Base-by-base conservation (phyloP, 1,140 invertebrate genomes). In the Halyomorpha halys region DNA sequence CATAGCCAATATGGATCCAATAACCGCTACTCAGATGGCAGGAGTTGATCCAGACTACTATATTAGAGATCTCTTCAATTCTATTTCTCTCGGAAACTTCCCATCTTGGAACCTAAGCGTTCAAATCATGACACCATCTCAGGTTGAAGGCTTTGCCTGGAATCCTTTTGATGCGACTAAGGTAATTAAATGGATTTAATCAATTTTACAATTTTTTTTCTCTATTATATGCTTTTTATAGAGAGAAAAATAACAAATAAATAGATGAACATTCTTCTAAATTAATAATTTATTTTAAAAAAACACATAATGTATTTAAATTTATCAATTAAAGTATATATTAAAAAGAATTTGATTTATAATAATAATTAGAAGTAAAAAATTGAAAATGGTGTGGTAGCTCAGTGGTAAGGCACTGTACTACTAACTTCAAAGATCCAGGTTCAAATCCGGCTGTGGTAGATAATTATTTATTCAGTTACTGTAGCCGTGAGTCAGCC, bases 101-200 rank as follows among this genome's bases (percentile, higher is more conserved):
- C 94, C 94, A 13, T 82, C 83, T 5, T 97, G 89, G 86, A 85
- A 82, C 1, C 73, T 90, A 23, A 84, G 78, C 65, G 84, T 91
- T 65, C 87, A 90, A 74, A 80, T 88, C 14, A 89, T 89, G 87
- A 86, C 85, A n/a, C 79, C 78, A 67, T 78, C 79, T 9, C 77
- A 90, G 71, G 86, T 86, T 8, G 83, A 88, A 65, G 83, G 76
- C 27, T 85, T 77, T 70, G 80, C 77, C 67, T 94, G 85, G 75
- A 91, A 96, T 81, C 90, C 90, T 19, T 95, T 96, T 72, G 92
- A 96, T 73, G 69, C 94, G 34, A 96, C 93, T 39, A 96, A 96
- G 74, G 82, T 84, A 60, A 16, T 18, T 18, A 60, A 18, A 39
- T 3, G 3, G 2, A 39, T 60, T 16, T 39, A 11, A 44, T 18